These are phyloP conservation scores for Oceanodroma leucorhoa DNA, from an alignment of 2,797 vertebrate genomes.

Conservation along the genomic window DNA sequence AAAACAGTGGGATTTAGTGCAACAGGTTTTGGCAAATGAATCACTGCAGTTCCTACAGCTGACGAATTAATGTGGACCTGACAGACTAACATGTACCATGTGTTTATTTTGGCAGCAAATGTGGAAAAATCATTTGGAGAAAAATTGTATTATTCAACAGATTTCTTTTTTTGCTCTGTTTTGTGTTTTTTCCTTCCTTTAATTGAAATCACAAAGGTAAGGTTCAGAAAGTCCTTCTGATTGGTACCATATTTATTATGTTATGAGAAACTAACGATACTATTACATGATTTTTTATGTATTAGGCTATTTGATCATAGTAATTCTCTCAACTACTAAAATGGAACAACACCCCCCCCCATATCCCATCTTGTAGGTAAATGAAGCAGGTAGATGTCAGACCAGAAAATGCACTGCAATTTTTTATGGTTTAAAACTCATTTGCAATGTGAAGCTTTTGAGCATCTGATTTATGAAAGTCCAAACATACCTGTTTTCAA, in stretches of 20 bases:
- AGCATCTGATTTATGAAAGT: background rate
- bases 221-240: constrained; percentile 63
- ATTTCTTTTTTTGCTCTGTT: constrained; percentile 59
- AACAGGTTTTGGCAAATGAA: constrained; percentile 76
- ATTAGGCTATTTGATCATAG: background rate
- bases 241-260: constrained; percentile 51
- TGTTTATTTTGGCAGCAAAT: constrained; percentile 80
- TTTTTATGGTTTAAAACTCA: background rate
- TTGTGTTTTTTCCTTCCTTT: constrained; percentile 38
- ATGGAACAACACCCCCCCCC: background rate
- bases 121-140: constrained; percentile 81
- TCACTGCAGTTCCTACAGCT: constrained; percentile 71
- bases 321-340: background rate
- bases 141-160: constrained; percentile 73
- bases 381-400: background rate
- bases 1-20: constrained; percentile 79
- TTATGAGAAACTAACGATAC: background rate
- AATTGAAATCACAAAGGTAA: constrained; percentile 74
- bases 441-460: background rate
- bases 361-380: background rate
- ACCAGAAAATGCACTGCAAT: background rate
- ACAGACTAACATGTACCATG: constrained; percentile 77
- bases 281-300: background rate
- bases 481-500: background rate
- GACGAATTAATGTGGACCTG: constrained; percentile 68